phyloP scores from a whole-genome alignment of 2,113 vertebrate species.

The Gallinago jamesoni region DNA sequence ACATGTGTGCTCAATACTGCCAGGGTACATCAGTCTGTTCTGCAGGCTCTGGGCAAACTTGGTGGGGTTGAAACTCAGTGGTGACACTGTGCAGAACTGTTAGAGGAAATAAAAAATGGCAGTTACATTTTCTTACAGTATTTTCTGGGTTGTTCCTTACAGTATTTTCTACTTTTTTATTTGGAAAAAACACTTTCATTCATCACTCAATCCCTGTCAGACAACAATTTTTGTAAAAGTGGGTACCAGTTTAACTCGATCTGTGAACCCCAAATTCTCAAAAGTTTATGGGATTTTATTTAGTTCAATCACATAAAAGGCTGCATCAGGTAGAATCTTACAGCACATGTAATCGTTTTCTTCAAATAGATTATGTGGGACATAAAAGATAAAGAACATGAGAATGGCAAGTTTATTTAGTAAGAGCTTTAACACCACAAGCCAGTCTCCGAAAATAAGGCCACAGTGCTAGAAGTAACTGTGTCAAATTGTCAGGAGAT shows the following conservation, averaged over 20 bases:
- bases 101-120: background rate
- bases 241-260: background rate
- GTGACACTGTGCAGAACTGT: background rate
- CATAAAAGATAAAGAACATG: background rate
- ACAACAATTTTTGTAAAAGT: background rate
- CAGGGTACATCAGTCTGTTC: background rate
- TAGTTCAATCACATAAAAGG: background rate
- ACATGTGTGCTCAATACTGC: background rate
- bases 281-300: background rate
- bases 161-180: background rate
- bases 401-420: background rate
- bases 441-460: background rate
- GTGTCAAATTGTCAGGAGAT: background rate
- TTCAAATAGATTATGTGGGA: background rate
- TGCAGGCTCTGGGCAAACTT: background rate
- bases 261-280: background rate
- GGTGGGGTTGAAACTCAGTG: background rate
- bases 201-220: background rate
- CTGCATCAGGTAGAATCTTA: background rate
- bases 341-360: background rate
- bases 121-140: background rate
- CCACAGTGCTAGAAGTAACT: background rate
- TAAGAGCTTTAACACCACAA: background rate
- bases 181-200: background rate
- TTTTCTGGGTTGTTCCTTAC: background rate